These are phyloP conservation scores for Busseola fusca DNA, from an alignment of 2,888 invertebrate genomes.

Conservation along the genomic window DNA sequence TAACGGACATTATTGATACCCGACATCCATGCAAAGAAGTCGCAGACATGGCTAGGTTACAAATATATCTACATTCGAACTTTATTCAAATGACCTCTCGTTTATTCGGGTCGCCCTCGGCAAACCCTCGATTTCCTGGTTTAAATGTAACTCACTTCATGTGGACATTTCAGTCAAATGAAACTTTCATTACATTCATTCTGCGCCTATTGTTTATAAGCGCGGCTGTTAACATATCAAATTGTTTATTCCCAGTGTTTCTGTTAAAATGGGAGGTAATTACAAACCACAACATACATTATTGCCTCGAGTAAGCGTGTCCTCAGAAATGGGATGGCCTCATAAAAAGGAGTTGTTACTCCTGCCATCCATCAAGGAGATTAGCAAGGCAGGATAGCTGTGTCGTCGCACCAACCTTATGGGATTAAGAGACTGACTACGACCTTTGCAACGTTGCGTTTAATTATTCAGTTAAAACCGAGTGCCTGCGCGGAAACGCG, in stretches of 20 bases:
- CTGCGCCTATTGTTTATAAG: slow-evolving; percentile 40
- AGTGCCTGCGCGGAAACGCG: slow-evolving; percentile 45
- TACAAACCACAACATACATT: slow-evolving; percentile 53
- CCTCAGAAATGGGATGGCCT: slow-evolving; percentile 61
- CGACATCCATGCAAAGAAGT: neutral
- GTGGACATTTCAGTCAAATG: slow-evolving; percentile 37
- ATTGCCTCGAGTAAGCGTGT: slow-evolving; percentile 36
- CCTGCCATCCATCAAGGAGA: slow-evolving; percentile 72
- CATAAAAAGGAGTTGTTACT: slow-evolving; percentile 56
- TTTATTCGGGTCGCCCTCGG: slow-evolving; percentile 27
- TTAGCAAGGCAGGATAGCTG: slow-evolving; percentile 65
- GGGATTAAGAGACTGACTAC: slow-evolving; percentile 69
- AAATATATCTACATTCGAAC: slow-evolving; percentile 18
- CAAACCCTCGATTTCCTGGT: slow-evolving; percentile 25
- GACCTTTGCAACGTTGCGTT: slow-evolving; percentile 66
- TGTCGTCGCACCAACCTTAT: slow-evolving; percentile 69
- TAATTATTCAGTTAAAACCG: slow-evolving; percentile 69
- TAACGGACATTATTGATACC: neutral
- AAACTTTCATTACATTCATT: slow-evolving; percentile 50
- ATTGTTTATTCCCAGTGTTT: slow-evolving; percentile 45
- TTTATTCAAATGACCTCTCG: slow-evolving; percentile 38
- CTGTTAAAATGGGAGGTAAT: slow-evolving; percentile 49
- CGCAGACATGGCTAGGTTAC: neutral
- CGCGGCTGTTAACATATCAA: slow-evolving; percentile 32
- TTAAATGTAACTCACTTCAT: slow-evolving; percentile 39